These are phyloP conservation scores for Caenorhabditis tropicalis DNA, from an alignment of 1,140 invertebrate genomes.

Conservation along the genomic window DNA sequence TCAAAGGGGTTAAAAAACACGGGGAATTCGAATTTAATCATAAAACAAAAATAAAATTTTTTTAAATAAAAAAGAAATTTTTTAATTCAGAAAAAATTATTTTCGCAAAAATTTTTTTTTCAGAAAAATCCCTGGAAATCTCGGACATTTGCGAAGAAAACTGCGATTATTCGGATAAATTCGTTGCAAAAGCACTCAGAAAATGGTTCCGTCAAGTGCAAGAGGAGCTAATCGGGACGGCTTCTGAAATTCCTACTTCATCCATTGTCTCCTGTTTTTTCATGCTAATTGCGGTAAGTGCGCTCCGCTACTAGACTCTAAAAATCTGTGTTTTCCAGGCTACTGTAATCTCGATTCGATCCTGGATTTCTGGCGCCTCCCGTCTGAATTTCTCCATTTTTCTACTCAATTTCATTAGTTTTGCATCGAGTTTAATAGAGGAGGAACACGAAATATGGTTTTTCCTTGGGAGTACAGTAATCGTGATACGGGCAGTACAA, in stretches of 20 bases:
- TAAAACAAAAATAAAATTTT: too few species aligned
- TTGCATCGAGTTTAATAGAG: conserved; percentile 66
- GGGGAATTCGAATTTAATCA: too few species aligned
- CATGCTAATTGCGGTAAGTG: not conserved
- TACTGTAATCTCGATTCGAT: not conserved
- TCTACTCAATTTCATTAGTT: conserved; percentile 44
- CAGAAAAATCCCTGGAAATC: not conserved
- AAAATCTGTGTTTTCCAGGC: not conserved
- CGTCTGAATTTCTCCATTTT: not conserved
- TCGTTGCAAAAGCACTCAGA: not conserved
- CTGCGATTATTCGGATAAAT: not conserved
- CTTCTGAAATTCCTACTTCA: not conserved
- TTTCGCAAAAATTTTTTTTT: not conserved
- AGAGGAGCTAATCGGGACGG: not conserved
- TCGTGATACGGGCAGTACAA: not conserved
- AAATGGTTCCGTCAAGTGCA: not conserved
- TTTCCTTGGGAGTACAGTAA: not conserved
- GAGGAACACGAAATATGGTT: conserved; percentile 69
- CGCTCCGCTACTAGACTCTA: not conserved
- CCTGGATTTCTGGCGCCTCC: not conserved
- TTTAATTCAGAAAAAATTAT: too few species aligned
- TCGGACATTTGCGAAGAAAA: not conserved
- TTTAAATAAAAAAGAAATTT: too few species aligned
- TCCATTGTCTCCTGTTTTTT: not conserved
- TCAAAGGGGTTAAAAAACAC: too few species aligned